phyloP scores from a whole-genome alignment of 2,888 invertebrate species.

The Nymphalis polychloros region DNA sequence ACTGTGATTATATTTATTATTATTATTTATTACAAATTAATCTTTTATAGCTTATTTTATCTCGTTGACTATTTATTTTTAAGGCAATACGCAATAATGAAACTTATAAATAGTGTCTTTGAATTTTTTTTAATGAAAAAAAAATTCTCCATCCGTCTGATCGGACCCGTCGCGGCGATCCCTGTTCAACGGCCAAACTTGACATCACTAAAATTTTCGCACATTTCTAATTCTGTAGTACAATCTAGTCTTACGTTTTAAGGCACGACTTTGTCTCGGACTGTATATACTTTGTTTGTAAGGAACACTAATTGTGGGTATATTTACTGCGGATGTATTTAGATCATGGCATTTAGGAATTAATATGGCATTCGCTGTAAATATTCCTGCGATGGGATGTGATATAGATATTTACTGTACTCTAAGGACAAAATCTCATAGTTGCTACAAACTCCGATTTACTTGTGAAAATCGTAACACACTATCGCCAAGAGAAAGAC shows the following conservation, averaged over 20 bases:
- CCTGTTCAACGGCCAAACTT: slow-evolving; percentile 36
- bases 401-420: slow-evolving; percentile 71
- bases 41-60: slow-evolving; percentile 20
- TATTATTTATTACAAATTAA: slow-evolving; percentile 7
- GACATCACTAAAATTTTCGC: slow-evolving; percentile 58
- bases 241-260: slow-evolving; percentile 80
- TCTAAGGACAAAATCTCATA: slow-evolving; percentile 52
- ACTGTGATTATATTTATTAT: slow-evolving; percentile 31
- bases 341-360: slow-evolving; percentile 43
- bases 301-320: slow-evolving; percentile 64
- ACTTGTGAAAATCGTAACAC: slow-evolving; percentile 46
- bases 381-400: slow-evolving; percentile 71
- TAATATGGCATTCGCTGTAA: slow-evolving; percentile 57
- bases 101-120: slow-evolving; percentile 4
- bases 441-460: slow-evolving; percentile 46
- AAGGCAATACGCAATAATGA: not conserved
- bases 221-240: slow-evolving; percentile 73
- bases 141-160: slow-evolving; percentile 29
- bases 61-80: slow-evolving; percentile 22
- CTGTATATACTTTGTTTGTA: slow-evolving; percentile 72
- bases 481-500: slow-evolving; percentile 64
- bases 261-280: slow-evolving; percentile 72
- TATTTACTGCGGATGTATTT: slow-evolving; percentile 59
- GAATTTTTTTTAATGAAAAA: slow-evolving; percentile 16
- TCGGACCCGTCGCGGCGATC: slow-evolving; percentile 35